These are phyloP conservation scores for Allobates femoralis DNA, from an alignment of 2,797 vertebrate genomes.

Conservation along the genomic window DNA sequence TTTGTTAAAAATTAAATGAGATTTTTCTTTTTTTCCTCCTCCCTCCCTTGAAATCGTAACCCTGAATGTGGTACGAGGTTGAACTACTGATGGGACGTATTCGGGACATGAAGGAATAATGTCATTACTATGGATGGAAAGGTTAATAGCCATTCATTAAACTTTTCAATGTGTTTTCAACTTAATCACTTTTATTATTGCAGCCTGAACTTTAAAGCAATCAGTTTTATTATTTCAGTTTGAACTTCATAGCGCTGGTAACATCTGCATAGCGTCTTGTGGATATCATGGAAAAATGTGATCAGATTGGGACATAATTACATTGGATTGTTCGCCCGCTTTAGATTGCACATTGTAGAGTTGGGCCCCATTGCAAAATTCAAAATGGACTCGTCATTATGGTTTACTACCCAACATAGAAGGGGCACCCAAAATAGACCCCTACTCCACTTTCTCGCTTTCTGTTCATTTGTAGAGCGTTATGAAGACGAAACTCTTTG, in stretches of 20 bases:
- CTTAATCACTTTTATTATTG: slow-evolving; percentile 61
- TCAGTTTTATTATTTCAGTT: slow-evolving; percentile 60
- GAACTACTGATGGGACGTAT: slow-evolving; percentile 71
- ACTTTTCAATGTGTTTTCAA: slow-evolving; percentile 49
- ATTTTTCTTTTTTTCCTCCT: slow-evolving; percentile 27
- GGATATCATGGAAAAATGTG: neutral
- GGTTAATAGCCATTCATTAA: slow-evolving; percentile 67
- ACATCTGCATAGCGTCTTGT: slow-evolving; percentile 12
- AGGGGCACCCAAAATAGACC: too few species aligned
- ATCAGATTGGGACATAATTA: neutral
- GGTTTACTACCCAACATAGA: neutral
- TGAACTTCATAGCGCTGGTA: slow-evolving; percentile 30
- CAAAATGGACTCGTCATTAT: neutral
- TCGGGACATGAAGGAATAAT: slow-evolving; percentile 68
- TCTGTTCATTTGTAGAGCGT: too few species aligned
- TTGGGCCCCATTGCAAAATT: neutral
- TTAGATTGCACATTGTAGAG: neutral
- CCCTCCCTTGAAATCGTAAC: slow-evolving; percentile 64
- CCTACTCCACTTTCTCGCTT: too few species aligned
- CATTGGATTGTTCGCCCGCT: neutral
- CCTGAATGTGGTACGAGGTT: slow-evolving; percentile 67
- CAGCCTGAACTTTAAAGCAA: slow-evolving; percentile 63
- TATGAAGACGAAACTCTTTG: too few species aligned
- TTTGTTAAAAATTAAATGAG: slow-evolving; percentile 35
- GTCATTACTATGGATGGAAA: slow-evolving; percentile 71